Evolutionary conservation across 2,797 vertebrate species (phyloP).

Genomic region (Propithecus perrieri): DNA sequence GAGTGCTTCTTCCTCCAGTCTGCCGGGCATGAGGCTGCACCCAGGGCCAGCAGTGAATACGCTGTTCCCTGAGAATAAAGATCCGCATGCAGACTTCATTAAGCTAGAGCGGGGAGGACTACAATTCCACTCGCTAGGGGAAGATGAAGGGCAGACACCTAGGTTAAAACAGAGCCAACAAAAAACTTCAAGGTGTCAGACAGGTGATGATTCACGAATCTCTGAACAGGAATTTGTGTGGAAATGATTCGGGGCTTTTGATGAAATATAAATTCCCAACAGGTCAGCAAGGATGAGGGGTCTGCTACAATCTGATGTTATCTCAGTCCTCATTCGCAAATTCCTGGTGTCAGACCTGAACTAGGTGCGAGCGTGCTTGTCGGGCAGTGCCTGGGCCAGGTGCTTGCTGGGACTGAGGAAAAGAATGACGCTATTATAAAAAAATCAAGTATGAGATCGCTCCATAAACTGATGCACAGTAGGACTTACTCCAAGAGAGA

Average conservation of each 20-base stretch:
- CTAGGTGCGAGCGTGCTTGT: neutral
- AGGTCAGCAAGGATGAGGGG: fast-evolving
- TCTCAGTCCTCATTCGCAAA: neutral
- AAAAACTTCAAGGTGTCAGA: neutral
- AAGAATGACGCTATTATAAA: fast-evolving
- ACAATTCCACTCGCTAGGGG: neutral
- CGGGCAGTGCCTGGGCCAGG: fast-evolving
- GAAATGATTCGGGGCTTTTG: neutral
- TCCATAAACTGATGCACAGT: neutral
- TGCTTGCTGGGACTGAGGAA: neutral
- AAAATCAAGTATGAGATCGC: fast-evolving
- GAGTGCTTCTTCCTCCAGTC: too few species aligned
- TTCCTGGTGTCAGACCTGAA: fast-evolving
- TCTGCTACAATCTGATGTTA: fast-evolving
- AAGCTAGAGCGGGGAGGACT: neutral
- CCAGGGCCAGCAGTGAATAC: too few species aligned
- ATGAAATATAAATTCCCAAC: neutral
- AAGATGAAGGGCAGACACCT: fast-evolving
- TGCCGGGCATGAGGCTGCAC: fast-evolving
- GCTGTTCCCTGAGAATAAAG: too few species aligned
- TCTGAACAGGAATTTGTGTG: too few species aligned
- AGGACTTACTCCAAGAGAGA: neutral
- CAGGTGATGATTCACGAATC: too few species aligned
- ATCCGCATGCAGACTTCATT: fast-evolving
- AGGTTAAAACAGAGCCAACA: neutral